Base-by-base conservation (phyloP, 2,888 invertebrate genomes). In the Orgyia antiqua region DNA sequence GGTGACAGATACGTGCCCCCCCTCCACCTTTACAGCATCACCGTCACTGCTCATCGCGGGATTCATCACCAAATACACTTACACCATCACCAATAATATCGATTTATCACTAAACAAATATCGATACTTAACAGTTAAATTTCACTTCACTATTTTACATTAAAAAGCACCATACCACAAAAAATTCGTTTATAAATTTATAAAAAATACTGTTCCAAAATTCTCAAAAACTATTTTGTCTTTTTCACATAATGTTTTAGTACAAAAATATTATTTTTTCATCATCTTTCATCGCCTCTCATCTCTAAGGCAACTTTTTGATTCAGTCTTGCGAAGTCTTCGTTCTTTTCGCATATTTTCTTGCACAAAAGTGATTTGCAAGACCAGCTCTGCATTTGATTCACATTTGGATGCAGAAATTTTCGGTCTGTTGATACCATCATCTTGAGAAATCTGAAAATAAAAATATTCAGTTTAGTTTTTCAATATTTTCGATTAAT, bases 1-100 rank as follows among this genome's bases (percentile, higher is more conserved):
- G 50, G 94, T 94, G 62, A 94, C 93, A 38, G 94, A 93, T 36
- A 94, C 91, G 87, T 94, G 66, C 59, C 80, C 77, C 49, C 86
- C 75, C 69, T 84, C 87, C 55, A 82, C 76, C 64, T 80, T 82
- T 45, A 86, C 78, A 43, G 86, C 60, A 42, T 87, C 86, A 29
- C 78, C 76, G 45, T 86, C 87, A 51, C 69, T 78, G 58, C 76
- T 69, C 70, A 83, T 84, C 56, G 65, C 68, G 55, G 55, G 52
- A 47, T 55, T 73, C 64, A 67, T 68, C 63, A 57, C 63, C 58
- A 41, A 41, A 50, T 52, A 56, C 49, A 48, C 56, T 57, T 58
- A 54, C 66, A 51, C 41, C 51, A 65, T 65, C 58, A 65, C 63
- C 61, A 61, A 58, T 51, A 40, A 58, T 15, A 15, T 15, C 15